Evolutionary conservation across 2,113 vertebrate genomes (phyloP), one percentile per base, ranked within the genome.

Genomic region (Nyctereutes procyonoides): DNA sequence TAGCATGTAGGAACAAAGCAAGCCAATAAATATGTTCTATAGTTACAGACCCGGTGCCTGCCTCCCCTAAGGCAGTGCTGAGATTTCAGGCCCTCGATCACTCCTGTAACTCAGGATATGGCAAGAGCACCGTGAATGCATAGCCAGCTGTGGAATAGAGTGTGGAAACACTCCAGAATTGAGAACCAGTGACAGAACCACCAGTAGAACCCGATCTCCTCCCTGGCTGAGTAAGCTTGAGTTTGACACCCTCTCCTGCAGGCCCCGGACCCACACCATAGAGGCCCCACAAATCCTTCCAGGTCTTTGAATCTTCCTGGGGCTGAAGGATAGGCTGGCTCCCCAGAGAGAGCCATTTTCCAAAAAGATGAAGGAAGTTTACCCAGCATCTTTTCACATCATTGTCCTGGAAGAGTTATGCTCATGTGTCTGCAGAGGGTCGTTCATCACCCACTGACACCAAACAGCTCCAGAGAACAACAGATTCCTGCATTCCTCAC

Each of bases 121-220:
- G 13, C 7, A 30, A 22, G 13, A 13, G 14, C 20, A 4, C 5
- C 1, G 1, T 11, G 9, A 63, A 55, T 65, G 35, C 28, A 8
- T 0, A 15, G 15, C 2, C 0, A 4, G 32, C 55, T 67, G 43
- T 16, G 22, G 84, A 11, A 15, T 15, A 19, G 0, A 35, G 28
- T 1, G 3, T 8, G 30, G 38, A 53, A 48, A n/a, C 24, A 14
- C 30, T 3, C 26, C 62, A 73, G 74, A 22, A 22, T 1, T 0
- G 5, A 62, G 82, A 30, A 8, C 20, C n/a, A 15, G 24, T 1
- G 2, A 20, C 19, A 7, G 85, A 10, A 51, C 51, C 38, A 56
- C 17, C 24, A 20, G 56, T 10, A 4, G 87, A 80, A 1, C 67
- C 16, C 62, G 15, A 3, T 22, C 20, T 26, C 32, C 35, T 65